Evolutionary conservation across 2,797 vertebrate genomes (phyloP).

Genomic region (Garrulus glandarius): DNA sequence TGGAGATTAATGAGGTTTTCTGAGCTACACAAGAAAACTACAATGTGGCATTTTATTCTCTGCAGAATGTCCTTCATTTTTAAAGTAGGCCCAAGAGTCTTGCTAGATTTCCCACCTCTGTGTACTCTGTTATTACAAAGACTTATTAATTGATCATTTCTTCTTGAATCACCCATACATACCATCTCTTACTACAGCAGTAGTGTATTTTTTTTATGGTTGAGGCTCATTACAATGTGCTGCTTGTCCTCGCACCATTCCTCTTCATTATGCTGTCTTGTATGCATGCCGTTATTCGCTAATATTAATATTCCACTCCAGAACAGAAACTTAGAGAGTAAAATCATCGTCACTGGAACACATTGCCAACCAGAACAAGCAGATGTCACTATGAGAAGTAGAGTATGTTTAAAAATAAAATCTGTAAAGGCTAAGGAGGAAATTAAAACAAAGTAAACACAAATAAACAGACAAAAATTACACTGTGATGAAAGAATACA

Average conservation of each 20-base stretch:
- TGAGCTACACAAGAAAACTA: neutral
- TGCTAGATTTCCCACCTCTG: neutral
- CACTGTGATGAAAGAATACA: neutral
- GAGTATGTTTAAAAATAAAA: neutral
- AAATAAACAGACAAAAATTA: neutral
- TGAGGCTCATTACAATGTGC: neutral
- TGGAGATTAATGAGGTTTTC: conserved; percentile 3
- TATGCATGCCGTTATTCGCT: neutral
- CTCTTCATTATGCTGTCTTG: neutral
- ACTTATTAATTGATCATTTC: conserved; percentile 17
- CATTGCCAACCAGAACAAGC: neutral
- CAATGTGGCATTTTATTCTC: neutral
- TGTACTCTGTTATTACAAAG: neutral
- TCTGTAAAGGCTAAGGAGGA: neutral
- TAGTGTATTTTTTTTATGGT: neutral
- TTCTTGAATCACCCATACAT: neutral
- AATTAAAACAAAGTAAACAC: neutral
- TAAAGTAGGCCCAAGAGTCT: neutral
- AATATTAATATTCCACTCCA: neutral
- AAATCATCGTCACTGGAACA: neutral
- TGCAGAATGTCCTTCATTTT: neutral
- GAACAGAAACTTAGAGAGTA: neutral
- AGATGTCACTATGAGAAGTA: neutral
- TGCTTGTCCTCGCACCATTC: neutral
- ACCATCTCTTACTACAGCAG: neutral